phyloP scores from a whole-genome alignment of 1,140 invertebrate species.

The Caenorhabditis tropicalis region DNA sequence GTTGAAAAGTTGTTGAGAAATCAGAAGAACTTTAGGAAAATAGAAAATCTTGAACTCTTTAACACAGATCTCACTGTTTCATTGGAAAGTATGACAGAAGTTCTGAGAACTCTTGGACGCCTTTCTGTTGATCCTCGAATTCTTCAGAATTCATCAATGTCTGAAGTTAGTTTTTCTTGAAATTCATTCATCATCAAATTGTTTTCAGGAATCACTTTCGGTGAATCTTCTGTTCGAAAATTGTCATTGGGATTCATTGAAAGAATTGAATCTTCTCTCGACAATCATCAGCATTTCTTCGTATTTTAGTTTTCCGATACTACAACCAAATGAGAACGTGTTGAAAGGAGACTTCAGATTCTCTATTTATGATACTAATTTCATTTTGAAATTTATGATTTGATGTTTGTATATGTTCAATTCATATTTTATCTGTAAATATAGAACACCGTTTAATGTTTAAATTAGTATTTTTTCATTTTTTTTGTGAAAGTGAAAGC shows the following conservation, averaged over 20 bases:
- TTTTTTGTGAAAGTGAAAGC: conserved; percentile 14
- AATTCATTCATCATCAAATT: not conserved
- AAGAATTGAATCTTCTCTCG: not conserved
- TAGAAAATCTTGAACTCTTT: not conserved
- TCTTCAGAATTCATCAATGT: not conserved
- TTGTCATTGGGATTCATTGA: not conserved
- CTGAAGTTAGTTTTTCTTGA: not conserved
- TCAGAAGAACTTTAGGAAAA: not conserved
- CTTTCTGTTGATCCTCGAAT: not conserved
- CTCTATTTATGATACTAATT: conserved; percentile 2
- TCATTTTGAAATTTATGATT: not conserved
- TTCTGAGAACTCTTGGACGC: not conserved
- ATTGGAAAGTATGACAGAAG: not conserved
- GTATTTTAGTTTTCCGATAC: not conserved
- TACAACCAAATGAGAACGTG: not conserved
- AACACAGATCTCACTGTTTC: not conserved
- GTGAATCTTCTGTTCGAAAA: not conserved
- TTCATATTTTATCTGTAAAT: conserved; percentile 8
- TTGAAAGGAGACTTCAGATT: conserved; percentile 7
- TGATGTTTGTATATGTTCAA: not conserved
- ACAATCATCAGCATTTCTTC: not conserved
- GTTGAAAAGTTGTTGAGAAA: not conserved
- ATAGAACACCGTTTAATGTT: not conserved
- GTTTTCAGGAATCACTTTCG: not conserved
- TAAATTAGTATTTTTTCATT: not conserved